Conservation (phyloP, 2,113 vertebrate genomes). For the Cynopterus brachyotis region DNA sequence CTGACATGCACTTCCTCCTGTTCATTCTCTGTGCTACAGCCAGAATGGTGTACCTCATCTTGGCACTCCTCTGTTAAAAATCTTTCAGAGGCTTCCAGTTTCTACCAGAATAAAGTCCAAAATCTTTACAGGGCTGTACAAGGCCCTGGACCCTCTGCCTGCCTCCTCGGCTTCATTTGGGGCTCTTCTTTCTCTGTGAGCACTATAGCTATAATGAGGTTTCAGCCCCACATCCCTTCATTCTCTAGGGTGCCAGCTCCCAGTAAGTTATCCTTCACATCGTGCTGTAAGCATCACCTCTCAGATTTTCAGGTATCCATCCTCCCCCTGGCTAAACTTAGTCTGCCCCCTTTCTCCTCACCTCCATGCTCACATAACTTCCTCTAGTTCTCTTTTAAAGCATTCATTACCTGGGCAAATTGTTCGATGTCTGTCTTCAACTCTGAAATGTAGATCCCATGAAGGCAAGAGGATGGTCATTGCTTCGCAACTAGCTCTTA, state of each 20-base stretch:
- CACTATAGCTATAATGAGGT: not conserved
- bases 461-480: not conserved
- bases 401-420: not conserved
- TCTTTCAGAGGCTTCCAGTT: not conserved
- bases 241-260: not conserved
- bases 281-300: too few species aligned
- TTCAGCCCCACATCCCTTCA: not conserved
- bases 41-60: not conserved
- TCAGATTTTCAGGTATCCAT: not conserved
- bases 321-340: not conserved
- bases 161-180: not conserved
- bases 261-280: not conserved
- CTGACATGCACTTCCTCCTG: not conserved
- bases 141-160: not conserved
- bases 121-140: not conserved
- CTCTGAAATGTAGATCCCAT: not conserved
- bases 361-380: too few species aligned
- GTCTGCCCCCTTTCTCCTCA: too few species aligned
- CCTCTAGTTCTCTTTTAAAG: not conserved
- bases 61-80: not conserved
- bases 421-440: not conserved
- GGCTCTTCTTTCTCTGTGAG: not conserved
- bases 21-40: not conserved
- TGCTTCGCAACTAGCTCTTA: not conserved
- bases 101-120: not conserved